Conservation (phyloP, 2,113 vertebrate species). For the Anser cygnoides region DNA sequence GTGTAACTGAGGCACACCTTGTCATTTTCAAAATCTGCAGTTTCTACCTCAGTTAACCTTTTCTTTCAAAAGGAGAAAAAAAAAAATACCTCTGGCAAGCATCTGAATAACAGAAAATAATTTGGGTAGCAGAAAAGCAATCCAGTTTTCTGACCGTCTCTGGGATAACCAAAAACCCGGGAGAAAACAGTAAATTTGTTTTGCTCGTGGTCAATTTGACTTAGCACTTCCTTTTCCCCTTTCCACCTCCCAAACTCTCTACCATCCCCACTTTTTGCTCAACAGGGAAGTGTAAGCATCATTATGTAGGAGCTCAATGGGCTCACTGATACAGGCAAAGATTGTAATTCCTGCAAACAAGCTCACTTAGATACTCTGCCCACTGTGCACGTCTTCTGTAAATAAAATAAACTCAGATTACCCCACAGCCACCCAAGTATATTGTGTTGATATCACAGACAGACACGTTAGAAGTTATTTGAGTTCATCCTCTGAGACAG, state of each 20-base stretch:
- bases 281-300: conserved; percentile 39
- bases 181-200: conserved; percentile 66
- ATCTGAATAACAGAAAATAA: conserved; percentile 42
- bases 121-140: conserved; percentile 55
- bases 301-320: conserved; percentile 17
- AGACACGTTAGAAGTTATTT: not conserved
- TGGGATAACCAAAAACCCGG: conserved; percentile 64
- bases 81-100: conserved; percentile 1
- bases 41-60: conserved; percentile 67
- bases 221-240: conserved; percentile 17
- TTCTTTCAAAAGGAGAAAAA: not conserved
- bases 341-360: conserved; percentile 46
- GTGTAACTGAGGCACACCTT: not conserved
- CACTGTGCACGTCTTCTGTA: not conserved
- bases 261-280: conserved; percentile 21
- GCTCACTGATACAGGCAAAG: conserved; percentile 31
- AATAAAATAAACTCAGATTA: conserved; percentile 10
- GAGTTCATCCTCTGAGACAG: not conserved
- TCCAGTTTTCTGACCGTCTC: conserved; percentile 62
- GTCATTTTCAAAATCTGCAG: conserved; percentile 44
- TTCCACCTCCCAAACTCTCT: not conserved
- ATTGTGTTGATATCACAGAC: not conserved
- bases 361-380: not conserved
- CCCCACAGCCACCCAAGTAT: not conserved
- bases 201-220: conserved; percentile 65